phyloP scores from a whole-genome alignment of 2,113 vertebrate species.

The Callithrix jacchus region DNA sequence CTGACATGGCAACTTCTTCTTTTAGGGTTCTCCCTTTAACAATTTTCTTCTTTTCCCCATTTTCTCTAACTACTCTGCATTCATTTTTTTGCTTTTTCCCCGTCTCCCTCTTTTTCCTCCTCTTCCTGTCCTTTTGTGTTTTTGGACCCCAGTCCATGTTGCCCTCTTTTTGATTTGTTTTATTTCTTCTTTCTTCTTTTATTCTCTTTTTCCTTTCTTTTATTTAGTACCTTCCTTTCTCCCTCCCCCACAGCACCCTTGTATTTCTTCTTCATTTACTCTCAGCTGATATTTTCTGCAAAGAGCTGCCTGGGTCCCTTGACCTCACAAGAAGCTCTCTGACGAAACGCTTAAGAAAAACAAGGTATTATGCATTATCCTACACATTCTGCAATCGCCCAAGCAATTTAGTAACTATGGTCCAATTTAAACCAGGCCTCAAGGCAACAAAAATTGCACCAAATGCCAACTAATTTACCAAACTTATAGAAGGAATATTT shows the following conservation, averaged over 20 bases:
- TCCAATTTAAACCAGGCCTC: constrained; percentile 88
- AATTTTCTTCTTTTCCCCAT: not conserved
- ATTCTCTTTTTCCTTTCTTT: not conserved
- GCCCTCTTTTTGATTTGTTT: not conserved
- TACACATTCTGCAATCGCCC: constrained; percentile 87
- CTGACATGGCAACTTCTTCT: not conserved
- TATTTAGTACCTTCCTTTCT: not conserved
- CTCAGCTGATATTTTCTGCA: constrained; percentile 42
- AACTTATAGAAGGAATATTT: constrained; percentile 86
- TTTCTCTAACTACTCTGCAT: not conserved
- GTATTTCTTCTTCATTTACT: constrained; percentile 44
- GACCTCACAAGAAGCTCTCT: constrained; percentile 89
- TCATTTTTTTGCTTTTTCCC: not conserved
- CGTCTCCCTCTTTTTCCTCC: not conserved
- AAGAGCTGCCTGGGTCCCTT: constrained; percentile 82
- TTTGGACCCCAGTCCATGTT: not conserved
- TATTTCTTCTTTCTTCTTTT: not conserved
- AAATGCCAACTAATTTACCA: constrained; percentile 90
- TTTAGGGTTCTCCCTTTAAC: not conserved
- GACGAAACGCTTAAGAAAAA: constrained; percentile 88
- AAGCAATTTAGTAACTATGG: constrained; percentile 87
- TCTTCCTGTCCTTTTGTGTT: not conserved
- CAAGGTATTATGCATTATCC: constrained; percentile 89
- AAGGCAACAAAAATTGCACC: constrained; percentile 89
- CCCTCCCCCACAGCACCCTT: not conserved